A percentile compares a stretch with the other conserved stretches of the same genome.
These are phyloP conservation scores for Brachyrhaphis roseni DNA, from an alignment of 2,797 vertebrate species.

Conservation along the genomic window DNA sequence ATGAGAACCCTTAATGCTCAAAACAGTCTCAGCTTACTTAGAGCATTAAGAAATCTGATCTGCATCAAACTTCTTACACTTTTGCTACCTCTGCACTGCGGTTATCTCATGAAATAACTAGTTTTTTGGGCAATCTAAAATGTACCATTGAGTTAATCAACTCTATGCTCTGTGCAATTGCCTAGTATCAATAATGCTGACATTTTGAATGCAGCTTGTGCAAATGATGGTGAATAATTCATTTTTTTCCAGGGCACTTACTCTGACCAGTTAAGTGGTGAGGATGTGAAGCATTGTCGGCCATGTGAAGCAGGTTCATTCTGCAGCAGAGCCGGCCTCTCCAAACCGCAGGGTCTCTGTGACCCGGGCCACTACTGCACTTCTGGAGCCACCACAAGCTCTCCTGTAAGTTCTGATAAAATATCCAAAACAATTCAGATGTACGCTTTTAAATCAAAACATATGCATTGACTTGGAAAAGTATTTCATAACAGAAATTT, in stretches of 20 bases:
- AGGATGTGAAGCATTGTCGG: slow-evolving; percentile 77
- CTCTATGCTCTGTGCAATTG: neutral
- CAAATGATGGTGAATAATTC: neutral
- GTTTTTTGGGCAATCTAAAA: neutral
- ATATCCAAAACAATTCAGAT: neutral
- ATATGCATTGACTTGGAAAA: neutral
- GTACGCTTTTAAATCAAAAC: neutral
- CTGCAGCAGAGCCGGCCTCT: slow-evolving; percentile 83
- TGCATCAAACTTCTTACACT: neutral
- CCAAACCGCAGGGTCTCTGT: slow-evolving; percentile 85
- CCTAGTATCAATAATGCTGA: neutral
- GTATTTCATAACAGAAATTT: neutral
- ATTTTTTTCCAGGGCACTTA: slow-evolving; percentile 83
- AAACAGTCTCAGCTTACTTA: neutral
- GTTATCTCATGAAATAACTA: neutral
- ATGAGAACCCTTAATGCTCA: neutral
- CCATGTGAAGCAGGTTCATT: slow-evolving; percentile 85
- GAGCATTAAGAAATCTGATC: neutral
- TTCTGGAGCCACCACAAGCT: slow-evolving; percentile 81
- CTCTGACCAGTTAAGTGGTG: slow-evolving; percentile 72
- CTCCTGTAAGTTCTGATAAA: slow-evolving; percentile 79
- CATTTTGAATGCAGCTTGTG: neutral
- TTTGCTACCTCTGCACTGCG: neutral
- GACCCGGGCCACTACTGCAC: slow-evolving; percentile 85
- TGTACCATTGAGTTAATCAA: neutral